Percentiles rank a stretch among this genome's conserved stretches.
Conservation (phyloP, 2,888 invertebrate genomes). For the Pollenia amentaria region DNA sequence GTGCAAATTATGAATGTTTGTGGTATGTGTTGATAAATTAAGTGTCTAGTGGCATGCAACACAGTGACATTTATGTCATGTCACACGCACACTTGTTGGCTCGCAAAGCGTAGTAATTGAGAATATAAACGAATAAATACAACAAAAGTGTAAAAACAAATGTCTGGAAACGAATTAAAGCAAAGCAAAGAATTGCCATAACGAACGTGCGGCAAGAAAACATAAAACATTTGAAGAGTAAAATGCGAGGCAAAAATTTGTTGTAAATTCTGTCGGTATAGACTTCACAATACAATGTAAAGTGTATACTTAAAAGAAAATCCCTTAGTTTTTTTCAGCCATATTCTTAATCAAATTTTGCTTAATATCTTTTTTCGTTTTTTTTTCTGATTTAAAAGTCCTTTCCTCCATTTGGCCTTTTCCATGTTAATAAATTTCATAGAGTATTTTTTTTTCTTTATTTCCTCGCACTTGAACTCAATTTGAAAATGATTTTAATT, state of each 20-base stretch:
- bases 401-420: slow-evolving; percentile 5
- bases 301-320: not conserved
- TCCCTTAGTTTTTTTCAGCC: not conserved
- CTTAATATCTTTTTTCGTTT: not conserved
- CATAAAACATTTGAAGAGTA: not conserved
- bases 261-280: not conserved
- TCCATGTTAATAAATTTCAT: slow-evolving; percentile 8
- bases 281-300: not conserved
- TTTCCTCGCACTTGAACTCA: slow-evolving; percentile 40
- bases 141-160: not conserved
- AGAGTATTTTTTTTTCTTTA: not conserved
- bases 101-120: not conserved
- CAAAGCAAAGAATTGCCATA: not conserved
- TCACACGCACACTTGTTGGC: slow-evolving; percentile 46
- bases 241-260: not conserved
- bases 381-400: not conserved
- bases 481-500: slow-evolving; percentile 58
- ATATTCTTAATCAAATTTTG: slow-evolving; percentile 5
- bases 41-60: slow-evolving; percentile 49
- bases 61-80: slow-evolving; percentile 51
- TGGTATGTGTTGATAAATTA: slow-evolving; percentile 52
- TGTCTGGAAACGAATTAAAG: not conserved
- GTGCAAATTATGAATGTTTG: slow-evolving; percentile 39
- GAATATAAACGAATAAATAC: not conserved
- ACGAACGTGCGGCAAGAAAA: not conserved